Evolutionary conservation across 2,113 vertebrate genomes (phyloP).

Genomic region (Grantiella picta): DNA sequence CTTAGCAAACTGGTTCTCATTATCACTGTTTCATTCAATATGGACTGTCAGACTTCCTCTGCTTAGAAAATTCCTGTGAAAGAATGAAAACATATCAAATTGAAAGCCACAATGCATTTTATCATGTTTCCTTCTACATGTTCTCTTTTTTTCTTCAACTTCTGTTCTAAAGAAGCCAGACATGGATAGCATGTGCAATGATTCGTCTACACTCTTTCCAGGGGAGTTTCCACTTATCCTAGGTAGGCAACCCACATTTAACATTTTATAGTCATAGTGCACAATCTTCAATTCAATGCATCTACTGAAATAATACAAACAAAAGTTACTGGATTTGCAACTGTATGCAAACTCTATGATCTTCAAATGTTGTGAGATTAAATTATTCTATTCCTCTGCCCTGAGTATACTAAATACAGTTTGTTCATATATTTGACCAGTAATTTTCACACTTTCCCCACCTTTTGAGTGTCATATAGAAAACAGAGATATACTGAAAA

Average conservation of each 20-base stretch:
- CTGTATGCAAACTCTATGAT: not conserved
- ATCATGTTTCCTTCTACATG: not conserved
- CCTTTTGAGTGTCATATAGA: not conserved
- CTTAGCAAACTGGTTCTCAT: not conserved
- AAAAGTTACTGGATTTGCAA: not conserved
- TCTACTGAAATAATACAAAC: not conserved
- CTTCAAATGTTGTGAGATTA: not conserved
- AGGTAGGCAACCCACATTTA: not conserved
- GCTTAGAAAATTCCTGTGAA: not conserved
- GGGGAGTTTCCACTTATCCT: not conserved
- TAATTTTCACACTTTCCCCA: not conserved
- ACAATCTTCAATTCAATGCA: not conserved
- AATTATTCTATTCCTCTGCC: not conserved
- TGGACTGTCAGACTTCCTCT: not conserved
- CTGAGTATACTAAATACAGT: not conserved
- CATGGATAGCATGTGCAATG: rapidly evolving
- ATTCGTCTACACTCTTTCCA: not conserved
- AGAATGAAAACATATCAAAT: not conserved
- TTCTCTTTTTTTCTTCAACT: not conserved
- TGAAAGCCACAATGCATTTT: not conserved
- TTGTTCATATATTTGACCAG: not conserved
- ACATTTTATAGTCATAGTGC: not conserved
- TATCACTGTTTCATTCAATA: not conserved
- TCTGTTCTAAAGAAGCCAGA: not conserved
- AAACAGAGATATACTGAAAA: not conserved